Evolutionary conservation across 2,797 vertebrate species (phyloP).

Genomic region (Mormyrops boulengeri): DNA sequence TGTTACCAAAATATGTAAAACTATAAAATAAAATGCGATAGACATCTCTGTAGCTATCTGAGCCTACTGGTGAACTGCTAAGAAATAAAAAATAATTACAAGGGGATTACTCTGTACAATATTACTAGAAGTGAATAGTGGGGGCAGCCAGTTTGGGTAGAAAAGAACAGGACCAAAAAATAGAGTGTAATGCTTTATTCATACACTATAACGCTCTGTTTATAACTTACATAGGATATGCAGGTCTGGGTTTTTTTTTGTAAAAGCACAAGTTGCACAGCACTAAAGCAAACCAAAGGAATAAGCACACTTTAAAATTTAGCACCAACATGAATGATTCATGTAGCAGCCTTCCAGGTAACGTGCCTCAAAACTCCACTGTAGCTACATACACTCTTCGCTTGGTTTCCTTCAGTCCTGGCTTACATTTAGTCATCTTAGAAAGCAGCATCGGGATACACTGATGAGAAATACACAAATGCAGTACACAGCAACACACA

Average conservation of each 20-base stretch:
- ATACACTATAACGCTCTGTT: slow-evolving; percentile 45
- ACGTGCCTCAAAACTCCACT: slow-evolving; percentile 28
- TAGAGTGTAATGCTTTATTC: slow-evolving; percentile 42
- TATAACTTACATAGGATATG: slow-evolving; percentile 65
- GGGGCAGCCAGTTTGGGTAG: background rate
- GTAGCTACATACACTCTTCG: slow-evolving; percentile 23
- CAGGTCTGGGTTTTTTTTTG: slow-evolving; percentile 44
- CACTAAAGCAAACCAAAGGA: slow-evolving; percentile 62
- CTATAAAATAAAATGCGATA: background rate
- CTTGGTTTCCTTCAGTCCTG: slow-evolving; percentile 52
- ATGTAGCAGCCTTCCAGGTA: slow-evolving; percentile 51
- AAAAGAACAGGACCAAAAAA: background rate
- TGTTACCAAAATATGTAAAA: background rate
- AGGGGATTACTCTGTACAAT: background rate
- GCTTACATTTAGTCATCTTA: slow-evolving; percentile 41
- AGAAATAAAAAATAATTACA: background rate
- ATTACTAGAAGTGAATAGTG: background rate
- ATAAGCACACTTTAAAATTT: slow-evolving; percentile 57
- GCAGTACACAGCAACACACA: slow-evolving; percentile 25
- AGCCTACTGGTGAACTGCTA: background rate
- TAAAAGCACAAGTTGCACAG: slow-evolving; percentile 60
- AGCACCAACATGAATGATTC: slow-evolving; percentile 63
- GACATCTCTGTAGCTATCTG: background rate
- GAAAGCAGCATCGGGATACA: slow-evolving; percentile 67
- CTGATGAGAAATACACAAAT: slow-evolving; percentile 35